A percentile compares a stretch with the other conserved stretches of the same genome.
phyloP scores from a whole-genome alignment of 2,888 invertebrate genomes.

The Drosophila lutescens region DNA sequence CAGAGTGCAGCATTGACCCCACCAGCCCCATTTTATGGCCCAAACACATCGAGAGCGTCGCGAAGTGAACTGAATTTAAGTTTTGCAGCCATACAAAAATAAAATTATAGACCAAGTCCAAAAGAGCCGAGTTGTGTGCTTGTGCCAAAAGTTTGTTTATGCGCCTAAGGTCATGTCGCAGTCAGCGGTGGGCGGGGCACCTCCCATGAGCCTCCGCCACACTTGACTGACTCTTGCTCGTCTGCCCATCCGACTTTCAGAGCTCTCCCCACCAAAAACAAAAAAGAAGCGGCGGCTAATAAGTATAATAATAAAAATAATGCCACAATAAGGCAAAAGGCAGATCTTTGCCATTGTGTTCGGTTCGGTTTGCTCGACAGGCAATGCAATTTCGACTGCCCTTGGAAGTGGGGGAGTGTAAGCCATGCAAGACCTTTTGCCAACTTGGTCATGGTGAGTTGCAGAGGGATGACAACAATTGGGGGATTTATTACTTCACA shows the following conservation, averaged over 20 bases:
- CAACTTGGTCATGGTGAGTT: constrained; percentile 48
- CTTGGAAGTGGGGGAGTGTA: constrained; percentile 37
- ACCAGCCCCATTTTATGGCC: constrained; percentile 46
- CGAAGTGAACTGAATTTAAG: constrained; percentile 33
- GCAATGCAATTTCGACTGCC: constrained; percentile 47
- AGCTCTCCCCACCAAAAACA: constrained; percentile 25
- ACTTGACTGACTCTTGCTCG: constrained; percentile 54
- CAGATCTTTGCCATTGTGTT: constrained; percentile 51
- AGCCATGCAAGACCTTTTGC: constrained; percentile 30
- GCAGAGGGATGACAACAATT: constrained; percentile 40
- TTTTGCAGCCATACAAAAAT: constrained; percentile 49
- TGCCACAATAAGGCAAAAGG: constrained; percentile 38
- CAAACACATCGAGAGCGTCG: constrained; percentile 22
- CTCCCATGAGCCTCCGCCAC: constrained; percentile 40
- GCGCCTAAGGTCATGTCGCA: constrained; percentile 71
- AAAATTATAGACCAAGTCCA: constrained; percentile 52
- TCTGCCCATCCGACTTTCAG: constrained; percentile 2
- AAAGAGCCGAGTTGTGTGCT: constrained; percentile 35
- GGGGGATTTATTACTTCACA: constrained; percentile 28
- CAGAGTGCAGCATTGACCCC: constrained; percentile 56
- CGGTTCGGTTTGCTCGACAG: constrained; percentile 18
- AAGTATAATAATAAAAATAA: constrained; percentile 60
- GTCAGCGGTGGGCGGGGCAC: constrained; percentile 51
- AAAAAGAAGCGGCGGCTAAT: constrained; percentile 52
- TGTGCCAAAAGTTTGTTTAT: constrained; percentile 61